phyloP scores from a whole-genome alignment of 2,888 invertebrate species.

The Drosophila bunnanda region DNA sequence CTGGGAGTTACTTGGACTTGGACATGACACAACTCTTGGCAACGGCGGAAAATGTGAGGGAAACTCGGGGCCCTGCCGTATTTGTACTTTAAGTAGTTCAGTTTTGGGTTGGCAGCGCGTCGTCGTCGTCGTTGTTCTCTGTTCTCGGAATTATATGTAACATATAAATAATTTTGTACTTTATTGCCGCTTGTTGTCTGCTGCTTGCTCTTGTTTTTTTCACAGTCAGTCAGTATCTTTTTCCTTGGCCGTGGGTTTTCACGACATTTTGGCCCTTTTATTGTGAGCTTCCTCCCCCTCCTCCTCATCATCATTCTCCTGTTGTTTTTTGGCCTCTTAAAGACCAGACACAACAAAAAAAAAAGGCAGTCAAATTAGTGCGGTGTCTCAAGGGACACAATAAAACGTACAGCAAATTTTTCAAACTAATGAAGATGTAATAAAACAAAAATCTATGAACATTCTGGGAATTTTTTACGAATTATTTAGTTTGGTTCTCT shows the following conservation, averaged over 20 bases:
- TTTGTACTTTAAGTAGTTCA: constrained; percentile 45
- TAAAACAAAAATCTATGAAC: neutral
- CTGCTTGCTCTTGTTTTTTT: neutral
- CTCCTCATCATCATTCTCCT: no score
- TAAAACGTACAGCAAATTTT: constrained; percentile 7
- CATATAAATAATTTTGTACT: constrained; percentile 37
- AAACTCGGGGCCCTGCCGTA: neutral
- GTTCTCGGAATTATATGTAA: constrained; percentile 34
- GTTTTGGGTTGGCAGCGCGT: constrained; percentile 26
- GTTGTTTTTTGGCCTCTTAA: neutral
- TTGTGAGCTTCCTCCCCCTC: neutral
- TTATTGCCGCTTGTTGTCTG: constrained; percentile 25
- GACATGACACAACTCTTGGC: constrained; percentile 38
- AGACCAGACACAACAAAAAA: neutral
- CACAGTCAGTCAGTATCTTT: constrained; percentile 1
- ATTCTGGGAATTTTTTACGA: neutral
- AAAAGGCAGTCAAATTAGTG: constrained; percentile 17
- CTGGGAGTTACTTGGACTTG: constrained; percentile 29
- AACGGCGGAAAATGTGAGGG: constrained; percentile 1
- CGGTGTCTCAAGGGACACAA: neutral
- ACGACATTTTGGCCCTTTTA: constrained; percentile 17
- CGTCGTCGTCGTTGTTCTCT: neutral
- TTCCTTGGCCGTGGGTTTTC: no score
- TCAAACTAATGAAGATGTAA: constrained; percentile 8
- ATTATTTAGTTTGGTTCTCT: neutral